Evolutionary conservation across 92 coral and sea anemone species (phyloP).

Genomic region (Epizoanthus stellaris): DNA sequence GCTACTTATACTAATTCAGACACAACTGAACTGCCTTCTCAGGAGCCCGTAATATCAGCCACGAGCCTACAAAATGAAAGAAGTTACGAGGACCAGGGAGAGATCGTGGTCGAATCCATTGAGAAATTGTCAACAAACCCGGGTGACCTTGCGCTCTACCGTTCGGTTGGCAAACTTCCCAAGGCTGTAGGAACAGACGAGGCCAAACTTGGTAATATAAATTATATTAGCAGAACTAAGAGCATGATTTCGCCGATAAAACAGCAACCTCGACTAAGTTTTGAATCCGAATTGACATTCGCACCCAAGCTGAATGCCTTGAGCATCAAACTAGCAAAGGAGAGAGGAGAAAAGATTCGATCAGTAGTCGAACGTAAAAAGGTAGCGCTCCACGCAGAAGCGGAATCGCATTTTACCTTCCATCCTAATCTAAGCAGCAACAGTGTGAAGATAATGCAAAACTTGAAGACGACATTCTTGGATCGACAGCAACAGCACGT

Average conservation of each 20-base stretch:
- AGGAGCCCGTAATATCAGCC: conserved; percentile 48
- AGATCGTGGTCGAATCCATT: conserved; percentile 62
- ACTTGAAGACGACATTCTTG: conserved; percentile 89
- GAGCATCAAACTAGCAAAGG: conserved; percentile 94
- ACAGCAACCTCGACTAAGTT: conserved; percentile 66
- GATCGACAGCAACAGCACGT: conserved; percentile 97
- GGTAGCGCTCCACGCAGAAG: conserved; percentile 60
- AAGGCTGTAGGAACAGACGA: conserved; percentile 44
- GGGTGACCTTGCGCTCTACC: conserved; percentile 71
- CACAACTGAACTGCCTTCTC: conserved; percentile 62
- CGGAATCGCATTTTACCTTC: conserved; percentile 85
- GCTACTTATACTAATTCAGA: conserved; percentile 65
- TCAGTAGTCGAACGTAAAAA: conserved; percentile 57
- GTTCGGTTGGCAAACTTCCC: conserved; percentile 55
- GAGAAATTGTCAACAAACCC: conserved; percentile 70
- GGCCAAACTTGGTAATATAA: conserved; percentile 68
- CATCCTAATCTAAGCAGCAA: conserved; percentile 95
- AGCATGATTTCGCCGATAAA: conserved; percentile 73
- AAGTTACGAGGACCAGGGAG: conserved; percentile 47
- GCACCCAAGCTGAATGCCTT: conserved; percentile 88
- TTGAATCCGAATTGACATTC: conserved; percentile 95
- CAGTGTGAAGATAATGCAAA: conserved; percentile 90
- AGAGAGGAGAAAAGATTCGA: conserved; percentile 66
- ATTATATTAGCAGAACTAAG: conserved; percentile 56
- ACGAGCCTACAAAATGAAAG: conserved; percentile 42